Evolutionary conservation across 2,113 vertebrate genomes (phyloP).

Genomic region (Petromus typicus): DNA sequence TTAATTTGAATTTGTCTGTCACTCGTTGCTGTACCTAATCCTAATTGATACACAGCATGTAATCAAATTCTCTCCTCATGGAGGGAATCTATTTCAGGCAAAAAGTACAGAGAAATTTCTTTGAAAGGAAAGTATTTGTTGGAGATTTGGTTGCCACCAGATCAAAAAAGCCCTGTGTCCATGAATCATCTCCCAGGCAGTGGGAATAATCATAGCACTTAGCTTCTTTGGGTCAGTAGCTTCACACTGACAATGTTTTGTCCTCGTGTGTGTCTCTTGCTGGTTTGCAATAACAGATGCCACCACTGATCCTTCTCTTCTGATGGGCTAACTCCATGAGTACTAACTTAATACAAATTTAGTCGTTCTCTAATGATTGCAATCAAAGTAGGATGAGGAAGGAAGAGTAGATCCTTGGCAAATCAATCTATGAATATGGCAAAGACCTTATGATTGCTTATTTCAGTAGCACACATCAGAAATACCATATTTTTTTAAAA

Average conservation of each 20-base stretch:
- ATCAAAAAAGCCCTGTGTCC: neutral
- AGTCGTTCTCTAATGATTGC: neutral
- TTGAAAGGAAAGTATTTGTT: conserved; percentile 31
- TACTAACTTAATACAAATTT: neutral
- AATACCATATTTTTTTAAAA: neutral
- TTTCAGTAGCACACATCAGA: neutral
- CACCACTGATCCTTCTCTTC: neutral
- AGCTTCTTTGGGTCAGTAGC: conserved; percentile 23
- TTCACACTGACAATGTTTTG: neutral
- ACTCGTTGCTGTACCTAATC: conserved; percentile 33
- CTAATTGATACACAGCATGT: neutral
- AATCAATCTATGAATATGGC: neutral
- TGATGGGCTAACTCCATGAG: neutral
- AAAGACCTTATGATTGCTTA: neutral
- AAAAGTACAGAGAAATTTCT: conserved; percentile 14
- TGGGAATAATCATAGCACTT: neutral
- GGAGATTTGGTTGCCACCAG: neutral
- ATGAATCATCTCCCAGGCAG: neutral
- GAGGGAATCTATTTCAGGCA: neutral
- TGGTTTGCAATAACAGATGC: conserved; percentile 60
- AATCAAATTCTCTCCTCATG: conserved; percentile 47
- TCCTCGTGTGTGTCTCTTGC: conserved; percentile 23
- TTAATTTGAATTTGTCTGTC: conserved; percentile 29
- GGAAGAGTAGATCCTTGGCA: neutral
- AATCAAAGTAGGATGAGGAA: neutral